phyloP scores from a whole-genome alignment of 2,797 vertebrate species.

The Esox lucius region DNA sequence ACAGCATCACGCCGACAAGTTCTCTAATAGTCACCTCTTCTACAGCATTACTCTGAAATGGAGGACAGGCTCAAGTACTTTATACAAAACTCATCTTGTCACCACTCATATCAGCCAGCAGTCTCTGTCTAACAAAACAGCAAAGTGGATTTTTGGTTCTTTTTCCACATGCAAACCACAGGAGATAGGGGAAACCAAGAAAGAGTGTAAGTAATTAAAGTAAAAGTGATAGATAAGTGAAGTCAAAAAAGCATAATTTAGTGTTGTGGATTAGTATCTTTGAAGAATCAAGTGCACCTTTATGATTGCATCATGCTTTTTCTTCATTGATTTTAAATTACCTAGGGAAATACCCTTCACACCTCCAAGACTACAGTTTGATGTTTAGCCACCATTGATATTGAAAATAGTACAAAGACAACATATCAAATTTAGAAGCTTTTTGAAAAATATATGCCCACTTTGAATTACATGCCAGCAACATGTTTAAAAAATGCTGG shows the following conservation, averaged over 20 bases:
- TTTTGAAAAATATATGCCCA: no score
- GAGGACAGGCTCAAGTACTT: neutral
- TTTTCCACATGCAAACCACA: neutral
- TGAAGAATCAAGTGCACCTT: neutral
- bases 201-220: neutral
- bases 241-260: neutral
- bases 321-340: neutral
- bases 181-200: neutral
- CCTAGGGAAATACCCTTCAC: neutral
- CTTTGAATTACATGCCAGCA: no score
- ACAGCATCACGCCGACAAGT: neutral
- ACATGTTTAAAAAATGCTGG: no score
- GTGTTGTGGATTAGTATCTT: neutral
- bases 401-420: neutral
- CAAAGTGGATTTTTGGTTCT: neutral
- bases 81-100: neutral
- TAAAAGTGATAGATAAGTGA: neutral
- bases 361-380: neutral
- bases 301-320: conserved; percentile 1
- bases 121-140: neutral
- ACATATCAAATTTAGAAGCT: no score
- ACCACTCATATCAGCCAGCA: neutral
- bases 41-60: neutral
- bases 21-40: neutral
- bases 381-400: neutral